Evolutionary conservation across 2,888 invertebrate species (phyloP), one percentile per base, ranked within the genome.

Genomic region (Cactoblastis cactorum): DNA sequence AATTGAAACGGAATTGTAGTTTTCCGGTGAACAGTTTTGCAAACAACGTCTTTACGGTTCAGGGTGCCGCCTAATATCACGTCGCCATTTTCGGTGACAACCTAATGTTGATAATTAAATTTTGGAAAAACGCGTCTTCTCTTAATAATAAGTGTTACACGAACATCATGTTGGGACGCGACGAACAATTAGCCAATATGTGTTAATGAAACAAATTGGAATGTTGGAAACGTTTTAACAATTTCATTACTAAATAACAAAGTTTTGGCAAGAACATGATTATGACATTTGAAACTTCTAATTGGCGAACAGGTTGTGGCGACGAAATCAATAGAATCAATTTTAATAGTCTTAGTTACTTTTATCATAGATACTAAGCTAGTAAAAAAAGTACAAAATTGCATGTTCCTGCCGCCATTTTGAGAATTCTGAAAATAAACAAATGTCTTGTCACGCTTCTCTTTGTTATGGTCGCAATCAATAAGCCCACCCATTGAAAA

Each of bases 51-150:
- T 62, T 53, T 53, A 59, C 58, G 54, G 63, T 64, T 61, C 61
- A 59, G 64, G 68, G 62, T 55, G 55, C 54, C 54, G 61, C 56
- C 70, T 76, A 69, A 77, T 77, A 77, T 76, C 70, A 67, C 63
- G 66, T 65, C 62, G 56, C 71, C 72, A 63, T 67, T 77, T 81
- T 83, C 67, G 77, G 82, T 83, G 85, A 82, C 85, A 77, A 63
- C 63, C 76, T 80, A 80, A 84, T 80, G 76, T 66, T 59, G 86
- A 84, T 89, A 89, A 89, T 87, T 86, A 86, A 86, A 85, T 81
- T 83, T 84, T 77, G 79, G 76, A 74, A 77, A 82, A 78, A 81
- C 80, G 73, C 63, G 70, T 71, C 68, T 73, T 69, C 70, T 67
- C 67, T 71, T 67, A 71, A 75, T 82, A 83, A 87, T 86, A 87